These are phyloP conservation scores for Chymomyza amoena DNA, from an alignment of 2,888 invertebrate species.

Conservation along the genomic window DNA sequence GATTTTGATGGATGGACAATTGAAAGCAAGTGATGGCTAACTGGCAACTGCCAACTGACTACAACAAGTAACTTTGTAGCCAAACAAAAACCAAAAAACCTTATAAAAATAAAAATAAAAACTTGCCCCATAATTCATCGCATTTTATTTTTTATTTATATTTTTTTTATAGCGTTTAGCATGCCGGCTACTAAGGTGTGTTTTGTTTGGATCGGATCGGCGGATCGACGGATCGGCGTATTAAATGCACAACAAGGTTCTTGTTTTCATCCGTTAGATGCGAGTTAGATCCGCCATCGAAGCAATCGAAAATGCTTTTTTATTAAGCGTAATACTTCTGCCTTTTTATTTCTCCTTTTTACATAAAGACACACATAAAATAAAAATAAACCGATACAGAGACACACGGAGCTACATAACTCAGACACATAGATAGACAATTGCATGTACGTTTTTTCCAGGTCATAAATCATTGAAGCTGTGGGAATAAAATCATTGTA, in stretches of 20 bases:
- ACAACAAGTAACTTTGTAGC: conserved; percentile 15
- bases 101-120: conserved; percentile 24
- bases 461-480: conserved; percentile 68
- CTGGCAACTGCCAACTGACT: conserved; percentile 10
- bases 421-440: background rate
- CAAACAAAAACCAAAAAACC: conserved; percentile 9
- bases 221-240: conserved; percentile 51
- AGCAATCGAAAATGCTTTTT: conserved; percentile 34
- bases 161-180: conserved; percentile 12
- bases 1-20: conserved; percentile 73
- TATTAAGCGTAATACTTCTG: conserved; percentile 19
- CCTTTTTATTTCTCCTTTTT: conserved; percentile 55
- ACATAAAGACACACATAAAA: conserved; percentile 38
- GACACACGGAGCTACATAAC: conserved; percentile 24
- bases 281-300: conserved; percentile 30
- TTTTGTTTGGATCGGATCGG: conserved; percentile 24
- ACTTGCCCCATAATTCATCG: conserved; percentile 70
- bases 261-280: conserved; percentile 71
- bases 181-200: conserved; percentile 32
- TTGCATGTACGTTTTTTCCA: conserved; percentile 9
- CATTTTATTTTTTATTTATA: conserved; percentile 60
- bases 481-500: conserved; percentile 57
- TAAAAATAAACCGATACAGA: too few species aligned
- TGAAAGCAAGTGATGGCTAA: conserved; percentile 66
- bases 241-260: conserved; percentile 72